These are phyloP conservation scores for Teleogryllus occipitalis DNA, from an alignment of 1,140 invertebrate genomes.

Conservation along the genomic window DNA sequence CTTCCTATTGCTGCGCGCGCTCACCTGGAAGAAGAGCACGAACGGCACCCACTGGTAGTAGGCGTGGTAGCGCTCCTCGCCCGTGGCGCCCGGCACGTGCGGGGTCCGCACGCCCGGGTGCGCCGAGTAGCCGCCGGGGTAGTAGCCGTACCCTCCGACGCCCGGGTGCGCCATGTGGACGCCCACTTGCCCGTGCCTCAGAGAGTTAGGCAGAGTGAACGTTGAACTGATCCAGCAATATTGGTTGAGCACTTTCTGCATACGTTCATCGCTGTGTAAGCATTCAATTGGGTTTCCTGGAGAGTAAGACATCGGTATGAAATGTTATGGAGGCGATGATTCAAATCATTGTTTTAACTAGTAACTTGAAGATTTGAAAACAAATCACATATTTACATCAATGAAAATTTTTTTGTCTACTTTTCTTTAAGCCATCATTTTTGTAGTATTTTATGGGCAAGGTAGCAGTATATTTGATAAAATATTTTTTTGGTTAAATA, in stretches of 20 bases:
- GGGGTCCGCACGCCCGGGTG: constrained; percentile 85
- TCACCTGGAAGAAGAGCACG: constrained; percentile 76
- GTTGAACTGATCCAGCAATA: constrained; percentile 92
- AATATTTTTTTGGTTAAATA: too few relatives aligned
- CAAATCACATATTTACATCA: too few relatives aligned
- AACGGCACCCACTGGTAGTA: constrained; percentile 96
- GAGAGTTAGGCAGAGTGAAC: constrained; percentile 68
- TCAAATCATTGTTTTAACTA: too few relatives aligned
- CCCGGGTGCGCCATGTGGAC: constrained; percentile 64
- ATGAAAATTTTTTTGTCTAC: too few relatives aligned
- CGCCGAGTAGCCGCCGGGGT: constrained; percentile 90
- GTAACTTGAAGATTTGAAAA: too few relatives aligned
- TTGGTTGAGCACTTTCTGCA: constrained; percentile 73
- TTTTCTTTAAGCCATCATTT: too few relatives aligned
- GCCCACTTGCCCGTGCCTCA: constrained; percentile 44
- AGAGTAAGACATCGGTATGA: background rate
- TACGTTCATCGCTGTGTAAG: constrained; percentile 62
- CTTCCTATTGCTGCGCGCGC: too few relatives aligned
- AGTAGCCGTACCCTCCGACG: constrained; percentile 50
- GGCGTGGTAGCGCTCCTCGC: constrained; percentile 66
- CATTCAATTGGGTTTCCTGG: constrained; percentile 61
- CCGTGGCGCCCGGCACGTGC: constrained; percentile 50
- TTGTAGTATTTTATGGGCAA: too few relatives aligned
- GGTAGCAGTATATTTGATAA: too few relatives aligned
- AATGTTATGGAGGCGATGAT: background rate